phyloP scores from a whole-genome alignment of 2,888 invertebrate genomes.

The Tinea trinotella region DNA sequence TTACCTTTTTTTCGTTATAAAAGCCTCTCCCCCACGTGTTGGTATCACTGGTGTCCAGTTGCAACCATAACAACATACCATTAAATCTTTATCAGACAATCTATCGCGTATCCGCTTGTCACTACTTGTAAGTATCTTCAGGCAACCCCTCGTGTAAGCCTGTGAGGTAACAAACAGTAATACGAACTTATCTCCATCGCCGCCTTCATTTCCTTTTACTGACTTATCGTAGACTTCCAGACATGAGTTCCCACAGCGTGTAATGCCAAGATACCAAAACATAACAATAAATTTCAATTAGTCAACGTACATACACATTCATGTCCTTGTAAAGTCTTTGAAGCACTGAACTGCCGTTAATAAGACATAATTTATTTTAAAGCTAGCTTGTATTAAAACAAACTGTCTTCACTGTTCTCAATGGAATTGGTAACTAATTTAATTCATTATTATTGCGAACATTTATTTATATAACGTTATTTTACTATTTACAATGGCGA shows the following conservation, averaged over 20 bases:
- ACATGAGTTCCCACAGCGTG: background rate
- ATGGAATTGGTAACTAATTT: too few relatives aligned
- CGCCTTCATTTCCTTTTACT: constrained; percentile 40
- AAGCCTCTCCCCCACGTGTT: background rate
- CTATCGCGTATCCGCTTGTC: constrained; percentile 15
- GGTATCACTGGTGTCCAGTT: background rate
- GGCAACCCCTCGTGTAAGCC: constrained; percentile 9
- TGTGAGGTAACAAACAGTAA: constrained; percentile 35
- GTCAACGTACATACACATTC: too few relatives aligned
- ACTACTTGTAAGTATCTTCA: background rate
- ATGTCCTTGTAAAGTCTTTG: too few relatives aligned
- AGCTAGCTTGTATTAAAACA: too few relatives aligned
- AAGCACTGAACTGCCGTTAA: too few relatives aligned
- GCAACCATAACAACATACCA: background rate
- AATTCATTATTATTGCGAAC: too few relatives aligned
- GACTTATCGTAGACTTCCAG: constrained; percentile 31
- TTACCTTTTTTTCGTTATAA: background rate
- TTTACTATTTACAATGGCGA: too few relatives aligned
- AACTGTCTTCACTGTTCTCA: too few relatives aligned
- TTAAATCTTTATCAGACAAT: constrained; percentile 4
- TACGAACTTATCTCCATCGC: constrained; percentile 55
- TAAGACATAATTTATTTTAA: too few relatives aligned
- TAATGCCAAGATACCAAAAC: constrained; percentile 4
- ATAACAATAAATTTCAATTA: constrained; percentile 11
- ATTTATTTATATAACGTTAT: too few relatives aligned